These are phyloP conservation scores for Mesorhabditis belari DNA, from an alignment of 2,888 invertebrate genomes.

Conservation along the genomic window DNA sequence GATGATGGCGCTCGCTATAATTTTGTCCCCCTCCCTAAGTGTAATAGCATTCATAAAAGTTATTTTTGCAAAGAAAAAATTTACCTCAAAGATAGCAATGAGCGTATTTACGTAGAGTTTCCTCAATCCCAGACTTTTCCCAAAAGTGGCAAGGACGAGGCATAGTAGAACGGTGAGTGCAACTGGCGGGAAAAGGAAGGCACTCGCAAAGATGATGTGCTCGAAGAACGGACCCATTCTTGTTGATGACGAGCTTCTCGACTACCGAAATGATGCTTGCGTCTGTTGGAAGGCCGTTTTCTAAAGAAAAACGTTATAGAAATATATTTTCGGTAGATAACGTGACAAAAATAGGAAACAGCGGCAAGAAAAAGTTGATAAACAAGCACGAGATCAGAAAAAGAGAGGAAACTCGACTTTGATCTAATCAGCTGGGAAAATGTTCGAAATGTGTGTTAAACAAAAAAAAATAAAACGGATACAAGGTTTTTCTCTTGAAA, in stretches of 20 bases:
- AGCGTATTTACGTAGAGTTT: constrained; percentile 78
- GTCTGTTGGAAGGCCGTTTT: neutral
- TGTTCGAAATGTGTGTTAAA: too few relatives aligned
- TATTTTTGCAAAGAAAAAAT: constrained; percentile 49
- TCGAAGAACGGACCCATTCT: constrained; percentile 19
- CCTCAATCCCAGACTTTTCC: constrained; percentile 83
- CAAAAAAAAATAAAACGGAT: too few relatives aligned
- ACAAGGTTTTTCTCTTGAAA: too few relatives aligned
- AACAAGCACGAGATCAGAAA: too few relatives aligned
- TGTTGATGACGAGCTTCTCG: neutral
- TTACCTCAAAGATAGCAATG: constrained; percentile 86
- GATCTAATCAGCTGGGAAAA: too few relatives aligned
- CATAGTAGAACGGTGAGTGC: constrained; percentile 64
- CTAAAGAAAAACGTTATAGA: neutral
- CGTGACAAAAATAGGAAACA: neutral
- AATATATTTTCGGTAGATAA: neutral
- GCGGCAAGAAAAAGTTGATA: neutral
- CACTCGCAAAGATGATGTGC: constrained; percentile 24
- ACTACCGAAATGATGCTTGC: neutral
- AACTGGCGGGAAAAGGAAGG: constrained; percentile 44
- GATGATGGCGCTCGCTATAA: too few relatives aligned
- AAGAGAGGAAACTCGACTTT: too few relatives aligned
- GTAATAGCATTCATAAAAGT: too few relatives aligned
- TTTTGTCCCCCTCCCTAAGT: too few relatives aligned
- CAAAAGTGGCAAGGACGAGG: constrained; percentile 72